These are phyloP conservation scores for Syngnathoides biaculeatus DNA, from an alignment of 2,113 vertebrate species.

Conservation along the genomic window DNA sequence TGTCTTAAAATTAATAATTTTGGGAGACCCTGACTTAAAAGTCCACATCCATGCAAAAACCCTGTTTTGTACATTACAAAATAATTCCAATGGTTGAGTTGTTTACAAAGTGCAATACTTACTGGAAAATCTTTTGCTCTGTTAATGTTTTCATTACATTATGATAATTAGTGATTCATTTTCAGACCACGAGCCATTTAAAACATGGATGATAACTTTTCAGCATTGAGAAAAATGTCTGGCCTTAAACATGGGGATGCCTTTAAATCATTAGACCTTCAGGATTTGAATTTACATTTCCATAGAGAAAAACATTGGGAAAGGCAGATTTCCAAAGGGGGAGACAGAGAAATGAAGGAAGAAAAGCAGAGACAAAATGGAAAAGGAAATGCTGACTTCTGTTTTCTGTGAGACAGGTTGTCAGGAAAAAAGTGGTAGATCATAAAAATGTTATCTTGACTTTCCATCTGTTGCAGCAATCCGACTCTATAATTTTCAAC, in stretches of 20 bases:
- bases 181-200: not conserved
- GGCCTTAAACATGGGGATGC: not conserved
- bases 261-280: slow-evolving; percentile 34
- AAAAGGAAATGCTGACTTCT: slow-evolving; percentile 42
- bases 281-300: slow-evolving; percentile 34
- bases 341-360: slow-evolving; percentile 19
- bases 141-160: not conserved
- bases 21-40: not conserved
- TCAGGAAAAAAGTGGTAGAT: slow-evolving; percentile 49
- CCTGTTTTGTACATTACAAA: too few relatives aligned
- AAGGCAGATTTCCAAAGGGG: slow-evolving; percentile 28
- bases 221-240: not conserved
- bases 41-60: not conserved
- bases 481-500: slow-evolving; percentile 4
- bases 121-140: not conserved
- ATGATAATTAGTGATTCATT: not conserved
- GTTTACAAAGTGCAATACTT: not conserved
- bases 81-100: not conserved
- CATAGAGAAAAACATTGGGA: slow-evolving; percentile 19
- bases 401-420: slow-evolving; percentile 44
- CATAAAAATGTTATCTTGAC: slow-evolving; percentile 35
- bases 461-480: slow-evolving; percentile 48
- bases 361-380: slow-evolving; percentile 41
- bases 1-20: not conserved
- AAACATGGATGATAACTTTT: not conserved